phyloP scores from a whole-genome alignment of 1,140 invertebrate species.

The Cepaea nemoralis region DNA sequence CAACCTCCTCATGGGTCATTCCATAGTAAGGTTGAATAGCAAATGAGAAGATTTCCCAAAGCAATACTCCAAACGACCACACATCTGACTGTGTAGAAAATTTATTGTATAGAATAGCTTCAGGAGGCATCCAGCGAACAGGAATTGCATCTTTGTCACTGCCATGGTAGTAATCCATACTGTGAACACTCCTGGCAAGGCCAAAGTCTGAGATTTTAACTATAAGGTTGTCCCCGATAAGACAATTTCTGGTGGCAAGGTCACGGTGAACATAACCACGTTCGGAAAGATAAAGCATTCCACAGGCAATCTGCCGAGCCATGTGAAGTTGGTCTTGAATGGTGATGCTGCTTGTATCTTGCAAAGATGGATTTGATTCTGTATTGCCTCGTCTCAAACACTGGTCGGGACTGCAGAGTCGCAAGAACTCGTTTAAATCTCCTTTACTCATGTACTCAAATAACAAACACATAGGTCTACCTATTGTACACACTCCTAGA shows the following conservation, averaged over 20 bases:
- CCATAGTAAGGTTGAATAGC: slow-evolving; percentile 94
- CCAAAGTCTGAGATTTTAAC: slow-evolving; percentile 99
- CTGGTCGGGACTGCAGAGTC: slow-evolving; percentile 87
- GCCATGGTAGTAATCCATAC: slow-evolving; percentile 82
- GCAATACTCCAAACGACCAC: slow-evolving; percentile 96
- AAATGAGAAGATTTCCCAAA: slow-evolving; percentile 98
- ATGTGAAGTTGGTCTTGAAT: slow-evolving; percentile 86
- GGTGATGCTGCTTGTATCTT: slow-evolving; percentile 24
- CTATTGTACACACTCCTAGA: slow-evolving; percentile 86
- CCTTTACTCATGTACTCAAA: slow-evolving; percentile 80
- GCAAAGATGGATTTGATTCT: slow-evolving; percentile 39
- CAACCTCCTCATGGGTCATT: slow-evolving; percentile 92
- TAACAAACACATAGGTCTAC: slow-evolving; percentile 86
- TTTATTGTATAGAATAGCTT: slow-evolving; percentile 94
- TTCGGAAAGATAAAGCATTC: slow-evolving; percentile 92
- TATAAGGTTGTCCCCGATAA: slow-evolving; percentile 83
- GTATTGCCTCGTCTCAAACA: slow-evolving; percentile 52
- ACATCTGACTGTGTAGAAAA: slow-evolving; percentile 98
- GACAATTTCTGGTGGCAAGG: slow-evolving; percentile 94
- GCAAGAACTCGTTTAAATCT: slow-evolving; percentile 82
- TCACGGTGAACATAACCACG: slow-evolving; percentile 81
- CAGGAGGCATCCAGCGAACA: slow-evolving; percentile 90
- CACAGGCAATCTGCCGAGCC: slow-evolving; percentile 90
- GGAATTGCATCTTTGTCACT: slow-evolving; percentile 74
- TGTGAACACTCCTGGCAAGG: slow-evolving; percentile 93